Base-by-base conservation (phyloP, 2,797 vertebrate species). In the Dendrocincla fuliginosa region DNA sequence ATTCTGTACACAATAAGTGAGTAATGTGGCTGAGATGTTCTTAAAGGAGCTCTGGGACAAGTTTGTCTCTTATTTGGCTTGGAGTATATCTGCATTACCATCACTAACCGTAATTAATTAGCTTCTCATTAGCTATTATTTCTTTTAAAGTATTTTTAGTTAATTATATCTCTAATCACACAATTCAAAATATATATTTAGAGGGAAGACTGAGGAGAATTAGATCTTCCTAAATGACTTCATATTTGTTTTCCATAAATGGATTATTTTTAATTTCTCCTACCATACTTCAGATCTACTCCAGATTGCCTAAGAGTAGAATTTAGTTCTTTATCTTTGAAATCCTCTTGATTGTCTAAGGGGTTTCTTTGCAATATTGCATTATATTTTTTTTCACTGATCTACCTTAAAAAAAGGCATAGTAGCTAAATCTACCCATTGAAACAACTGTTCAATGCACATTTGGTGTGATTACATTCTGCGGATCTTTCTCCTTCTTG, bases 381-480 rank as follows among this genome's bases (percentile, higher is more conserved):
- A 52, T 89, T 84, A 7, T 47, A n/a, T 1, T 60, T 33, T 63
- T 79, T 87, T 84, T 52, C 37, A 61, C 64, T 70, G 61, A 69
- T 52, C 33, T 74, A 25, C 32, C 33, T 79, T 68, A 41, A 79
- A 78, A 65, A 50, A 50, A 28, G 8, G 46, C 10, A 16, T 1
- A 25, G 13, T 46, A 79, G 11, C 30, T 64, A 42, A 52, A 89
- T 57, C 46, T 74, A 76, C 83, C 82, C 52, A 90, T 77, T 94
- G 93, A 96, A 95, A 95, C 83, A 77, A 49, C 69, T 90, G 80
- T 69, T 89, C 41, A 28, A 6, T 42, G 50, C 32, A 60, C 61
- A 70, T 95, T 96, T 88, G 96, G 83, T 52, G 93, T 95, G 93
- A 96, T 97, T 96, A 93, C 94, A 84, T 84, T 95, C 86, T 95